Evolutionary conservation across 2,888 invertebrate species (phyloP).

Genomic region (Stenolophus ochropezus): DNA sequence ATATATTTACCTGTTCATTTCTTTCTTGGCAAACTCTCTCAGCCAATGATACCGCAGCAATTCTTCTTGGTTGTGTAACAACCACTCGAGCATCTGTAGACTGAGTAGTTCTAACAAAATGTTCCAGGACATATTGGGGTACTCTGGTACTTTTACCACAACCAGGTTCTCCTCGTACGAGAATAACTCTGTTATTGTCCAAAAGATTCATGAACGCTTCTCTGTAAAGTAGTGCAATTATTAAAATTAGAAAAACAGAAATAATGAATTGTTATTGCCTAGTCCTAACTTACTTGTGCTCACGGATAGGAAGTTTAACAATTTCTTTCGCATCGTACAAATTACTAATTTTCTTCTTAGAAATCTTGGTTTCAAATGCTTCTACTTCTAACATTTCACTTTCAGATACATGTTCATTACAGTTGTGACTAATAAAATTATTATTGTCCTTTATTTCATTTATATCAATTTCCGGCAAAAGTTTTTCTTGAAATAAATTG

Average conservation of each 20-base stretch:
- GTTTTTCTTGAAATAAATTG: slow-evolving; percentile 72
- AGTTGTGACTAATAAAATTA: too few relatives aligned
- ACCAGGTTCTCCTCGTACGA: slow-evolving; percentile 83
- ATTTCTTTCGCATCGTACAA: slow-evolving; percentile 68
- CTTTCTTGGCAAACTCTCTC: slow-evolving; percentile 80
- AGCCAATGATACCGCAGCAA: slow-evolving; percentile 82
- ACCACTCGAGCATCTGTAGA: slow-evolving; percentile 76
- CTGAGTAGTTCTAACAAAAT: slow-evolving; percentile 70
- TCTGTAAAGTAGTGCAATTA: slow-evolving; percentile 66
- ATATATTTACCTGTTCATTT: slow-evolving; percentile 75
- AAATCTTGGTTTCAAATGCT: slow-evolving; percentile 25
- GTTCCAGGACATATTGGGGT: slow-evolving; percentile 79
- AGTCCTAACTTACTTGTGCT: slow-evolving; percentile 72
- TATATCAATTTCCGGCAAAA: slow-evolving; percentile 27
- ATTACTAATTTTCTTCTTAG: neutral
- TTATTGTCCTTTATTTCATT: slow-evolving; percentile 64
- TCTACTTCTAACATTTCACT: neutral
- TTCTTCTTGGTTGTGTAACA: slow-evolving; percentile 81
- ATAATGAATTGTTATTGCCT: neutral
- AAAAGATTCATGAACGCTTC: slow-evolving; percentile 75
- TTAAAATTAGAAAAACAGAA: neutral
- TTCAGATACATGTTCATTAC: too few relatives aligned
- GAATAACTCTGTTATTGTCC: slow-evolving; percentile 74
- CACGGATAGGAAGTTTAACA: slow-evolving; percentile 70
- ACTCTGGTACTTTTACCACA: slow-evolving; percentile 85